Percentiles rank a stretch among this genome's conserved stretches.
Conservation (phyloP, 2,888 invertebrate species). For the Eudemis profundana region DNA sequence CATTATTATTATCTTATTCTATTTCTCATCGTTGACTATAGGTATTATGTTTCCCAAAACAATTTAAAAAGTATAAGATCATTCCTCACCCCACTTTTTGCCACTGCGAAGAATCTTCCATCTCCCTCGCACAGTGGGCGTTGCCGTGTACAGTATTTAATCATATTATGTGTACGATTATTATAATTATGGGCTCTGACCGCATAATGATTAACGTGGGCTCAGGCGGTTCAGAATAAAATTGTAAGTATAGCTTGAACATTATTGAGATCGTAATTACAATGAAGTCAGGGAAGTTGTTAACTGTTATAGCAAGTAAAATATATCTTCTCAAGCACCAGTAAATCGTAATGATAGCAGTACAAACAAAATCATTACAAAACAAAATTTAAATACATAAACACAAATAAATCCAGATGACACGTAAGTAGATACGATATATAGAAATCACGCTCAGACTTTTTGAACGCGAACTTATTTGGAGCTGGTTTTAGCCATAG, state of each 20-base stretch:
- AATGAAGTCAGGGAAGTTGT: slow-evolving; percentile 5
- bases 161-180: slow-evolving; percentile 51
- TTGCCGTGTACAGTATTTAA: slow-evolving; percentile 52
- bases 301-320: neutral
- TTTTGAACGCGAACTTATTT: no score
- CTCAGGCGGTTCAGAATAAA: slow-evolving; percentile 2
- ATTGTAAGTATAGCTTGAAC: slow-evolving; percentile 22
- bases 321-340: neutral
- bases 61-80: neutral
- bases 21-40: no score
- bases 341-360: no score
- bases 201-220: slow-evolving; percentile 50
- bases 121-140: slow-evolving; percentile 56
- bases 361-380: no score
- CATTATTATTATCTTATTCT: no score
- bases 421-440: no score
- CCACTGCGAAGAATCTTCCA: slow-evolving; percentile 23
- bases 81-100: slow-evolving; percentile 6
- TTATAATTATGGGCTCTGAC: slow-evolving; percentile 54
- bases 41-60: no score
- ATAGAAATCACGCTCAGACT: no score
- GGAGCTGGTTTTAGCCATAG: no score
- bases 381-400: no score
- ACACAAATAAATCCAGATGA: no score
- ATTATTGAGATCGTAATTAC: slow-evolving; percentile 27